Evolutionary conservation across 2,888 invertebrate genomes (phyloP), one percentile per base, ranked within the genome.

Genomic region (Lottia scabra): DNA sequence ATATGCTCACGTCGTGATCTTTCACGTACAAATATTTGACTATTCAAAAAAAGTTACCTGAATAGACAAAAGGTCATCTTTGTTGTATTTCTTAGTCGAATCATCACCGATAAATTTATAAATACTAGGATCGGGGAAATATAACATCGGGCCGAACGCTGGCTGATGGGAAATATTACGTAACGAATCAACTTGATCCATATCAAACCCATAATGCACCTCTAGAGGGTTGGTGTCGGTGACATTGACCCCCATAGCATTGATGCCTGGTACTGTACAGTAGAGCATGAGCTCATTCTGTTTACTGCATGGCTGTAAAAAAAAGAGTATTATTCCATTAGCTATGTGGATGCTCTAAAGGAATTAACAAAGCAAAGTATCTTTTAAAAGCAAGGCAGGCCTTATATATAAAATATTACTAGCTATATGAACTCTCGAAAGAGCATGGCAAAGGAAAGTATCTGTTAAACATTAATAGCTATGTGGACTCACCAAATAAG

Each of bases 31-130:
- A 23, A 62, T 26, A 26, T 62, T 10, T 23, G 1, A 23, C 2
- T 1, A 5, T 0, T 45, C 64, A 89, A 38, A 8, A 8, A 1
- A 8, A 8, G 91, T 91, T 89, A 92, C 93, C 85, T 94, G 97
- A 80, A 98, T 97, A 46, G 96, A 97, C 79, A 98, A 91, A 91
- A 96, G 96, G 89, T 97, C 97, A 83, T 96, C 96, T 90, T 97
- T 97, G 90, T 96, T 96, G 90, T 96, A 96, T 72, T 86, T 86
- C 65, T 87, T 90, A 95, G 76, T 78, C 30, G 73, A 67, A n/a
- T 74, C 76, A 19, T 80, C 80, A 26, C 96, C 96, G 15, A 77
- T 75, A 88, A 98, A 97, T 73, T 93, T 92, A 71, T 95, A 93
- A 88, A 97, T 96, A 75, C 94, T 91, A 0, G 98, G 98, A 92